A percentile compares a stretch with the other conserved stretches of the same genome.
These are phyloP conservation scores for Aphidoletes aphidimyza DNA, from an alignment of 2,888 invertebrate species.

Conservation along the genomic window DNA sequence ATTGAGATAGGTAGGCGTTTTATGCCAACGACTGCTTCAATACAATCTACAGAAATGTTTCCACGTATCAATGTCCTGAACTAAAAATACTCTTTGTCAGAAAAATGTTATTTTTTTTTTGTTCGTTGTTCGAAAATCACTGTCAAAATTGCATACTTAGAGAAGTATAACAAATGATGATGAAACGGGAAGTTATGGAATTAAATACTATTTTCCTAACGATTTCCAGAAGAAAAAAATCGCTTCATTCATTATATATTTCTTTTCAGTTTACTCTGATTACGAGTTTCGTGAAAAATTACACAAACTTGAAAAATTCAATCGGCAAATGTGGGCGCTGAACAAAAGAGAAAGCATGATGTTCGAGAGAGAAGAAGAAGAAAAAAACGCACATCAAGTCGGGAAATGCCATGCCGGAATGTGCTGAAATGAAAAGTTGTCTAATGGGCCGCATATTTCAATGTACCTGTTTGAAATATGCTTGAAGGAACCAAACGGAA, in stretches of 20 bases:
- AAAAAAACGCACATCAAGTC: neutral
- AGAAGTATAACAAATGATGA: neutral
- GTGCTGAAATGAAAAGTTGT: slow-evolving; percentile 10
- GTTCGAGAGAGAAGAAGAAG: too few relatives aligned
- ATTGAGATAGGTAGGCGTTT: too few relatives aligned
- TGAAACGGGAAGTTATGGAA: neutral
- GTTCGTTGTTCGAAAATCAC: too few relatives aligned
- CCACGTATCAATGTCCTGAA: too few relatives aligned
- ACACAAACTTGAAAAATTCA: neutral
- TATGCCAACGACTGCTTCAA: too few relatives aligned
- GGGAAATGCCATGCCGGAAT: neutral
- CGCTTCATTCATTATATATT: too few relatives aligned
- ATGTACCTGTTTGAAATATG: neutral
- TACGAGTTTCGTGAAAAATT: neutral
- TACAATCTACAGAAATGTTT: too few relatives aligned
- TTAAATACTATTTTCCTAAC: neutral
- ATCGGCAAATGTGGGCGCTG: neutral
- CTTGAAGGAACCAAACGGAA: too few relatives aligned
- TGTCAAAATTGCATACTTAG: neutral
- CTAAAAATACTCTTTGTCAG: slow-evolving; percentile 5
- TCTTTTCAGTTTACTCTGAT: neutral
- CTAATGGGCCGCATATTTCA: slow-evolving; percentile 7
- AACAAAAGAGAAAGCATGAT: neutral
- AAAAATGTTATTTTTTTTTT: too few relatives aligned
- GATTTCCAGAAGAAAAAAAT: neutral